Conservation (phyloP, 2,113 vertebrate genomes). For the Strix uralensis region DNA sequence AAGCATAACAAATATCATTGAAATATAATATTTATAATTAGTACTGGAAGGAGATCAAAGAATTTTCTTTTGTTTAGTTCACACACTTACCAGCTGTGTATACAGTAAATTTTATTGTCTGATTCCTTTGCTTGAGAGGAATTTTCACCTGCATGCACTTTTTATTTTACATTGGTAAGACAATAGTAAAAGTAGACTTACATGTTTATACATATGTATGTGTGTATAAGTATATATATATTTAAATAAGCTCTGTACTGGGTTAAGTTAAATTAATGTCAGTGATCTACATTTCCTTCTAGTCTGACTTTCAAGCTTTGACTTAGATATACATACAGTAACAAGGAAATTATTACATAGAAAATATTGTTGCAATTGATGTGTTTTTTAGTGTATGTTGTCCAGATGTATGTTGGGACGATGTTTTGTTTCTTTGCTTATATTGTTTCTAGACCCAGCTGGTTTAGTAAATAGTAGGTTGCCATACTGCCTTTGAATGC, state of each 20-base stretch:
- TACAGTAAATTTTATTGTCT: neutral
- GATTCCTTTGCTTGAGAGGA: neutral
- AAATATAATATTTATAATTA: neutral
- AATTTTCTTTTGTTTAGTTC: neutral
- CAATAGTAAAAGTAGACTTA: neutral
- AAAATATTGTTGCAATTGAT: neutral
- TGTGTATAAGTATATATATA: neutral
- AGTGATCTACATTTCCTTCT: neutral
- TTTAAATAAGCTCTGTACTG: neutral
- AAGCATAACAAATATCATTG: neutral
- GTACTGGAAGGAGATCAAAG: neutral
- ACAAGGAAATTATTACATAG: neutral
- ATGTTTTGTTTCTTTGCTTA: neutral
- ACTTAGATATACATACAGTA: neutral
- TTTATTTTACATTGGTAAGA: neutral
- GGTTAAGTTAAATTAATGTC: neutral
- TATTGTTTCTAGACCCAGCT: neutral
- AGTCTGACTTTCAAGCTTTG: neutral
- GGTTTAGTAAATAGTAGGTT: neutral
- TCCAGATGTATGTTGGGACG: neutral
- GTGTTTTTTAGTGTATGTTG: neutral
- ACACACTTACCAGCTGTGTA: neutral
- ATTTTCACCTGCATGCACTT: neutral
- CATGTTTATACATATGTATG: neutral
- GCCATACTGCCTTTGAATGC: neutral